Percentiles rank a stretch among this genome's conserved stretches.
These are phyloP conservation scores for Orientallactaga bullata DNA, from an alignment of 2,113 vertebrate species.

Conservation along the genomic window DNA sequence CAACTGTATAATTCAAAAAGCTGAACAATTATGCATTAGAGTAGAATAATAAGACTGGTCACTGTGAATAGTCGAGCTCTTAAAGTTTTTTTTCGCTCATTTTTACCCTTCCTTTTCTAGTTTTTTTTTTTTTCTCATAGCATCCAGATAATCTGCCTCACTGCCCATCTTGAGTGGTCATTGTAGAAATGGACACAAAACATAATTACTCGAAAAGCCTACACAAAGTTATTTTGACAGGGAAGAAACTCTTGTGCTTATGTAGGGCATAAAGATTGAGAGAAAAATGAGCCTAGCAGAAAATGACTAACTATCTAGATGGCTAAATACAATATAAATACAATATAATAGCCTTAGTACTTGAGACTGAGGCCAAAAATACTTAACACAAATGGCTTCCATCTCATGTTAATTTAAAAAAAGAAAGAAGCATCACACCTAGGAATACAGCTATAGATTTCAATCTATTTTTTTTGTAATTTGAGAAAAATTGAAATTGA, in stretches of 20 bases:
- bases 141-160: neutral
- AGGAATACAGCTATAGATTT: slow-evolving; percentile 65
- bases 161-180: neutral
- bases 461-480: slow-evolving; percentile 69
- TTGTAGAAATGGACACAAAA: neutral
- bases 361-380: slow-evolving; percentile 50
- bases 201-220: neutral
- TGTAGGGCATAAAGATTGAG: neutral
- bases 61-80: neutral
- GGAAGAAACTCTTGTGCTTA: slow-evolving; percentile 28
- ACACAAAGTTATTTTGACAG: neutral
- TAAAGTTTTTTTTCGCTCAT: neutral
- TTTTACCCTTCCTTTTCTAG: neutral
- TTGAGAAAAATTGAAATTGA: slow-evolving; percentile 66
- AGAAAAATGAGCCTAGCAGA: slow-evolving; percentile 5
- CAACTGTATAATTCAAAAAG: neutral
- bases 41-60: neutral
- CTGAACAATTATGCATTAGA: neutral
- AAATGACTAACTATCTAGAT: neutral
- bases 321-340: neutral
- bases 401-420: slow-evolving; percentile 77
- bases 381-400: slow-evolving; percentile 72
- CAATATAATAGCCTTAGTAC: slow-evolving; percentile 56
- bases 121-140: neutral
- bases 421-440: slow-evolving; percentile 62